Evolutionary conservation across 2,113 vertebrate genomes (phyloP).

Genomic region (Callopanchax toddi): DNA sequence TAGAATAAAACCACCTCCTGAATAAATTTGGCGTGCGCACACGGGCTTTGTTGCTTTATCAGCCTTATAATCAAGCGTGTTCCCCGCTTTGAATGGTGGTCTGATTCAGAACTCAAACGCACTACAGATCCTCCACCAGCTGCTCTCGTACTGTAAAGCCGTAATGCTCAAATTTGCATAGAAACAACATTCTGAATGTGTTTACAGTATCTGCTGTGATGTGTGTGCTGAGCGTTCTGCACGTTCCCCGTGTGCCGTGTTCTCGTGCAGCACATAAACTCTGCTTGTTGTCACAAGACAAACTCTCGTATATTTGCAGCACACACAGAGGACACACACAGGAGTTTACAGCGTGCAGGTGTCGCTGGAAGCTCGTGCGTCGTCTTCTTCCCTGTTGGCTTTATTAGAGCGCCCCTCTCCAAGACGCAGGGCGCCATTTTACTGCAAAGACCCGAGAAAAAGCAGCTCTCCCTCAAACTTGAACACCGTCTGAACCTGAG

Average conservation of each 20-base stretch:
- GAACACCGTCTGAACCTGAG: slow-evolving; percentile 32
- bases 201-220: slow-evolving; percentile 43
- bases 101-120: slow-evolving; percentile 25
- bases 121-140: slow-evolving; percentile 40
- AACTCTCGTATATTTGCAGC: slow-evolving; percentile 34
- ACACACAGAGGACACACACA: slow-evolving; percentile 5
- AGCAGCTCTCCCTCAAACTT: background rate
- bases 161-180: slow-evolving; percentile 55
- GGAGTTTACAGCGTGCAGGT: slow-evolving; percentile 15
- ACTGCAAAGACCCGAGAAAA: slow-evolving; percentile 32
- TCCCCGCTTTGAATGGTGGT: slow-evolving; percentile 50
- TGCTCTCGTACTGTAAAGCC: slow-evolving; percentile 42
- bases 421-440: slow-evolving; percentile 44
- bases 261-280: slow-evolving; percentile 39
- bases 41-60: slow-evolving; percentile 23
- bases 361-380: slow-evolving; percentile 20
- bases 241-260: slow-evolving; percentile 12
- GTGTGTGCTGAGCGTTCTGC: slow-evolving; percentile 7
- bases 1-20: slow-evolving; percentile 40
- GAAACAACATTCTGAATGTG: slow-evolving; percentile 49
- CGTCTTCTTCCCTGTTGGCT: slow-evolving; percentile 2
- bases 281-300: slow-evolving; percentile 27
- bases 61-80: slow-evolving; percentile 26
- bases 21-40: slow-evolving; percentile 45
- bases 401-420: slow-evolving; percentile 12